Percentiles rank a stretch among this genome's conserved stretches.
Evolutionary conservation across 2,888 invertebrate species (phyloP).

Genomic region (Scaptomyza reducta): DNA sequence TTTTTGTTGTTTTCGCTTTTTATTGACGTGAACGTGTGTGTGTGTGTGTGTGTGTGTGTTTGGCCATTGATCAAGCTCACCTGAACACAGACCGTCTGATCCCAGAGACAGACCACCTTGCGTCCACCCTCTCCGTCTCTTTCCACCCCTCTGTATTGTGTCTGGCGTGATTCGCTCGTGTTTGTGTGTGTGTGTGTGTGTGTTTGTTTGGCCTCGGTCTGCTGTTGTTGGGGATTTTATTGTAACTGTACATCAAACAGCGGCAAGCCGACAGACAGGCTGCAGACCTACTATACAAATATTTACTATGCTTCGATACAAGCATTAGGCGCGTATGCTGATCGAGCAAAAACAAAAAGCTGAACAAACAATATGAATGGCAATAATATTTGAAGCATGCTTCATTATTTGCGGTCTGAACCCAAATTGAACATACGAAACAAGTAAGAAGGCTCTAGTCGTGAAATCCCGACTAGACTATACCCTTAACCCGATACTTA

Average conservation of each 20-base stretch:
- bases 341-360: conserved; percentile 20
- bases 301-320: conserved; percentile 21
- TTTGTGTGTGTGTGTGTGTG: conserved; percentile 12
- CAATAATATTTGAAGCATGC: neutral
- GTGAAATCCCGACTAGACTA: too few relatives aligned
- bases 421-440: too few relatives aligned
- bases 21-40: conserved; percentile 6
- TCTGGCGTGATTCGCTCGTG: conserved; percentile 31
- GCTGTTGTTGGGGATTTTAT: conserved; percentile 24
- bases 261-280: conserved; percentile 5
- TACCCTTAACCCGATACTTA: too few relatives aligned
- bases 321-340: conserved; percentile 15
- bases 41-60: neutral
- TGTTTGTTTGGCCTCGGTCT: conserved; percentile 36
- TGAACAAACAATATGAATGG: neutral
- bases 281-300: conserved; percentile 31
- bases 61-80: conserved; percentile 42
- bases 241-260: conserved; percentile 58
- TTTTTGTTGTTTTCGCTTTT: conserved; percentile 29
- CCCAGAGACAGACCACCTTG: conserved; percentile 18
- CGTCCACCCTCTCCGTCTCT: neutral
- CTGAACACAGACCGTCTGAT: conserved; percentile 28
- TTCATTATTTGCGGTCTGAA: neutral
- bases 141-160: neutral
- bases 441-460: too few relatives aligned